These are phyloP conservation scores for Dicrurus megarhynchus DNA, from an alignment of 2,113 vertebrate species.

Conservation along the genomic window DNA sequence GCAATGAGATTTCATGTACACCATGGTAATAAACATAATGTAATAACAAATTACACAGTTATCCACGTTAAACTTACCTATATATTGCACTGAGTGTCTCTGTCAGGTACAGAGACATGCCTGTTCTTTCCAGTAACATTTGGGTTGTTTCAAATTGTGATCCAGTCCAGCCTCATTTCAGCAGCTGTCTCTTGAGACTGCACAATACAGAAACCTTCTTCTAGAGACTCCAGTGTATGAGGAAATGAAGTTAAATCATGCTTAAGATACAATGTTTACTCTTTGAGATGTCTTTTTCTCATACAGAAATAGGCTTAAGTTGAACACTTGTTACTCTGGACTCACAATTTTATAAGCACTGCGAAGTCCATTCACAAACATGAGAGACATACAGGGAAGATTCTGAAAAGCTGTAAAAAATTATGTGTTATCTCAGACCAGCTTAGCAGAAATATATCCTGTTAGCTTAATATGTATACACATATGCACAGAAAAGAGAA, in stretches of 20 bases:
- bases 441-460: slow-evolving; percentile 31
- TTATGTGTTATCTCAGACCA: background rate
- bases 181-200: background rate
- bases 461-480: background rate
- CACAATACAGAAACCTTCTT: background rate
- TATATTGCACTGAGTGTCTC: background rate
- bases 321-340: background rate
- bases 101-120: fast-evolving
- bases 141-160: background rate
- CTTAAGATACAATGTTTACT: background rate
- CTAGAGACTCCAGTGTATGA: background rate
- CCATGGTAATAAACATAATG: background rate
- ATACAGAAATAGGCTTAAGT: background rate
- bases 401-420: background rate
- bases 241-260: background rate
- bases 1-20: background rate
- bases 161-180: background rate
- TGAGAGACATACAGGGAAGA: background rate
- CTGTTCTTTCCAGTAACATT: background rate
- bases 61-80: background rate
- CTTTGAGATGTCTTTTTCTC: background rate
- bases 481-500: background rate
- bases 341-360: background rate
- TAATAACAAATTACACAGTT: background rate
- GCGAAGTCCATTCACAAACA: background rate